A percentile compares a stretch with the other conserved stretches of the same genome.
phyloP scores from a whole-genome alignment of 2,888 invertebrate species.

The Sicus ferrugineus region DNA sequence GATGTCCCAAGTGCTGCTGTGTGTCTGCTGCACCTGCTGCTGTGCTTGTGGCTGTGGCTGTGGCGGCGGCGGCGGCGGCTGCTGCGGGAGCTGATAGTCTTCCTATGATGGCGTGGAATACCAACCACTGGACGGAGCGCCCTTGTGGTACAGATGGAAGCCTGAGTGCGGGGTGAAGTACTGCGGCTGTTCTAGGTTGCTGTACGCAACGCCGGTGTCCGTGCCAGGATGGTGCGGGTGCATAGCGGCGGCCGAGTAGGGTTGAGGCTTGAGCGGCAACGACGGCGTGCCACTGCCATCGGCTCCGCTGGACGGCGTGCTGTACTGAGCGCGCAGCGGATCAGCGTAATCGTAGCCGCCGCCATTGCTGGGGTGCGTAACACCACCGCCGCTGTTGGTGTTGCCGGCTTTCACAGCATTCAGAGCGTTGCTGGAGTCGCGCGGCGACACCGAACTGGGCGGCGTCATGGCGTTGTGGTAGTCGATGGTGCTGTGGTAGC shows the following conservation, averaged over 20 bases:
- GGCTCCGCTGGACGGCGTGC: slow-evolving; percentile 65
- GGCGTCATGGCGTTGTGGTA: slow-evolving; percentile 96
- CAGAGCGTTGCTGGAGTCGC: slow-evolving; percentile 76
- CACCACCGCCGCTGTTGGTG: slow-evolving; percentile 41
- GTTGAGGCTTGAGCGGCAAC: slow-evolving; percentile 88
- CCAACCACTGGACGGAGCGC: slow-evolving; percentile 77
- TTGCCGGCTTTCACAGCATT: slow-evolving; percentile 59
- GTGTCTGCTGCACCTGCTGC: slow-evolving; percentile 28
- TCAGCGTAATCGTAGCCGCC: slow-evolving; percentile 73
- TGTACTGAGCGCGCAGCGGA: slow-evolving; percentile 66
- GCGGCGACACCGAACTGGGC: slow-evolving; percentile 94
- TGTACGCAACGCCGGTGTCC: slow-evolving; percentile 72
- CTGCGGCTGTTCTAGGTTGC: slow-evolving; percentile 78
- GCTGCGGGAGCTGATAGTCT: slow-evolving; percentile 53
- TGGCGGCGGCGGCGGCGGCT: slow-evolving; percentile 63
- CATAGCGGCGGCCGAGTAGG: slow-evolving; percentile 78
- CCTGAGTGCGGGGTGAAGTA: slow-evolving; percentile 85
- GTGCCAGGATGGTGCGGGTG: slow-evolving; percentile 68
- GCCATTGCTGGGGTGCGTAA: slow-evolving; percentile 38
- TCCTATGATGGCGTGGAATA: slow-evolving; percentile 79
- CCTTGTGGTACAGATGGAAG: slow-evolving; percentile 87
- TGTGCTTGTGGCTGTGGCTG: slow-evolving; percentile 25
- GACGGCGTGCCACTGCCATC: slow-evolving; percentile 71
- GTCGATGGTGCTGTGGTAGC: slow-evolving; percentile 75
- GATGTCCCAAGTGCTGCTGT: slow-evolving; percentile 54